These are phyloP conservation scores for Hipposideros larvatus DNA, from an alignment of 2,797 vertebrate genomes.

Conservation along the genomic window DNA sequence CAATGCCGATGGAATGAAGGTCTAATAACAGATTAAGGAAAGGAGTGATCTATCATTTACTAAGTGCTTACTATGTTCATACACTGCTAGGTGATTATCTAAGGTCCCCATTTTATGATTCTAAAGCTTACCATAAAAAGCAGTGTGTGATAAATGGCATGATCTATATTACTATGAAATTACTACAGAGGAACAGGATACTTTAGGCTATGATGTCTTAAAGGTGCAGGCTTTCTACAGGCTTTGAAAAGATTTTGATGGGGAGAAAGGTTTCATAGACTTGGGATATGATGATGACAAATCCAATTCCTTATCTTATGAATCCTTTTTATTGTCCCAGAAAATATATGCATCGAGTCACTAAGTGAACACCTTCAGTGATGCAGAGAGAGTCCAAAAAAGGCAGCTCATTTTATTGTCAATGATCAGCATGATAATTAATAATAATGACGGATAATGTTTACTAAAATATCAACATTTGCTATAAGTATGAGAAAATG, in stretches of 20 bases:
- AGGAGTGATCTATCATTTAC: neutral
- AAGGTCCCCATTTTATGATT: neutral
- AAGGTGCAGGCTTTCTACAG: neutral
- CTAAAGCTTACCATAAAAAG: slow-evolving; percentile 3
- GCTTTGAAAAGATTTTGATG: slow-evolving; percentile 16
- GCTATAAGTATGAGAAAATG: neutral
- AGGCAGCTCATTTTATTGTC: slow-evolving; percentile 17
- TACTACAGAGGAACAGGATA: neutral
- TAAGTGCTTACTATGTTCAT: neutral
- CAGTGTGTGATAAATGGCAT: neutral
- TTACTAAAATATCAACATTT: slow-evolving; percentile 7
- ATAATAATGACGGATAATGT: neutral
- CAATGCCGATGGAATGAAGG: neutral
- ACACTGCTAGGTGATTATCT: neutral
- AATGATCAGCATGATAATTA: neutral
- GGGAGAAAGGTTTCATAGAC: neutral
- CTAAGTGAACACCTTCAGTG: neutral
- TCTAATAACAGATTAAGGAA: neutral
- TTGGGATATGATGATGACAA: neutral
- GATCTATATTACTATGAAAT: slow-evolving; percentile 14
- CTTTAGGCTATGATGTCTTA: neutral
- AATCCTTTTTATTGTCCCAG: neutral
- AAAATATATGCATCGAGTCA: neutral
- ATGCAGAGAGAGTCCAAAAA: neutral
- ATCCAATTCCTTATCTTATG: neutral